phyloP scores from a whole-genome alignment of 2,797 vertebrate species.

The Todus mexicanus region DNA sequence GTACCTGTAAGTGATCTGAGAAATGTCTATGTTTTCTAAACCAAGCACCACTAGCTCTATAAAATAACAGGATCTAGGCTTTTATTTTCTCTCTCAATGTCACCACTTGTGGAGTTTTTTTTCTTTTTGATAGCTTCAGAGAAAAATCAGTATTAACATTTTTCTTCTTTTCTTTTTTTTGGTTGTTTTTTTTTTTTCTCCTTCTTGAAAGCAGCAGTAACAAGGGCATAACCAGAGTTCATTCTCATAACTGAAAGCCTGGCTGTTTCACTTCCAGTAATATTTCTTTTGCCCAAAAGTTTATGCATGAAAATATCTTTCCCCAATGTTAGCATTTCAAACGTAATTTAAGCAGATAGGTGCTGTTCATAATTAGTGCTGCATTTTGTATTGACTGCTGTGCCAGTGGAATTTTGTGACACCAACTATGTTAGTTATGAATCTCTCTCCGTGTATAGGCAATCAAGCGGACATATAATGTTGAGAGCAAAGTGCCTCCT shows the following conservation, averaged over 20 bases:
- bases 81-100: not conserved
- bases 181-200: not conserved
- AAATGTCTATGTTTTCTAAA: not conserved
- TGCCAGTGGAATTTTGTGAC: slow-evolving; percentile 22
- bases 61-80: not conserved
- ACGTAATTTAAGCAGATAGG: slow-evolving; percentile 27
- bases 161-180: not conserved
- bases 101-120: not conserved
- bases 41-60: not conserved
- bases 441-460: not conserved
- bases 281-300: slow-evolving; percentile 20
- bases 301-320: slow-evolving; percentile 36
- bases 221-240: slow-evolving; percentile 4
- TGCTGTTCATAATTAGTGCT: slow-evolving; percentile 16
- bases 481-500: slow-evolving; percentile 26
- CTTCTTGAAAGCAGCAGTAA: not conserved
- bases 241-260: slow-evolving; percentile 1
- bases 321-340: slow-evolving; percentile 27
- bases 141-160: not conserved
- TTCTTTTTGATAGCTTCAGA: not conserved
- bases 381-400: not conserved
- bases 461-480: not conserved
- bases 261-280: not conserved
- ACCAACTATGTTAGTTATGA: not conserved
- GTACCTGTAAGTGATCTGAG: not conserved